Conservation (phyloP, 2,113 vertebrate species). For the Anarhynchus alexandrinus region DNA sequence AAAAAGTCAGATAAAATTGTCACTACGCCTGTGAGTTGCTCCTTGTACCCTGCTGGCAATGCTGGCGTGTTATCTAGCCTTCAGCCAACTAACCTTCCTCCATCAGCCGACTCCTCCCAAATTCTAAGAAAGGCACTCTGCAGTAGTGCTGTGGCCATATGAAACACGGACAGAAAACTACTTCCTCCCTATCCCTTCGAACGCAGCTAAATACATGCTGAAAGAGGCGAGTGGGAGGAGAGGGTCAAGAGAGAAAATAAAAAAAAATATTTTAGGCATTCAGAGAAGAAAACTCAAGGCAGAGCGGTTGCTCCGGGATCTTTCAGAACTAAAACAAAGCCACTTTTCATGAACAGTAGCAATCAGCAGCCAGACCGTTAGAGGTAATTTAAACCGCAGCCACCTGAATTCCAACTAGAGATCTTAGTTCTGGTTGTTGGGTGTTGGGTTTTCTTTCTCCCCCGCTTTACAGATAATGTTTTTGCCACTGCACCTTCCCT, state of each 20-base stretch:
- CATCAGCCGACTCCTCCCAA: background rate
- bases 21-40: background rate
- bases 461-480: background rate
- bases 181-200: background rate
- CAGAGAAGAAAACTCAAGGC: background rate
- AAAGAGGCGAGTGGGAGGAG: background rate
- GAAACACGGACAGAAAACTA: background rate
- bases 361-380: background rate
- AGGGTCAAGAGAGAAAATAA: background rate
- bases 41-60: background rate
- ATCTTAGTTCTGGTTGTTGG: background rate
- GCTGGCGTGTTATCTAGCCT: background rate
- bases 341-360: background rate
- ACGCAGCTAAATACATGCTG: background rate
- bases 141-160: background rate
- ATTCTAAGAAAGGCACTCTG: background rate
- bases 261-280: background rate
- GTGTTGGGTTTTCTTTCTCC: background rate
- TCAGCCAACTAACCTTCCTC: background rate
- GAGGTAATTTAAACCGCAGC: background rate
- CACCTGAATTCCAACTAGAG: background rate
- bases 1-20: background rate
- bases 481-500: background rate
- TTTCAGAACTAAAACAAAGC: slow-evolving; percentile 24
- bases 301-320: background rate